phyloP scores from a whole-genome alignment of 2,888 invertebrate species.

The Trichopria drosophilae region DNA sequence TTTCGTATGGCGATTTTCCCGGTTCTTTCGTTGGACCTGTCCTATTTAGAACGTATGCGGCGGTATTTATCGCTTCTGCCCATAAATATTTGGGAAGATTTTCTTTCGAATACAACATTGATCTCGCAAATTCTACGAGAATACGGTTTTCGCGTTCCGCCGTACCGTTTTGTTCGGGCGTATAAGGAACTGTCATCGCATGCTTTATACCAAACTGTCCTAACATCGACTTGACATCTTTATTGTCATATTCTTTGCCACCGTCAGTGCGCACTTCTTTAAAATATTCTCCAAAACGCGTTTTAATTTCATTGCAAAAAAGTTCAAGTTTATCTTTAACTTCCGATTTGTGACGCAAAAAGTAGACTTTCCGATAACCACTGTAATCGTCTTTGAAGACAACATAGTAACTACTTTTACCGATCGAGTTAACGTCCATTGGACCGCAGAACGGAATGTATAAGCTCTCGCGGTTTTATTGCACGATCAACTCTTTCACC shows the following conservation, averaged over 20 bases:
- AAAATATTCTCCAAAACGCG: background rate
- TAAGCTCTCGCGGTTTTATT: too few species aligned
- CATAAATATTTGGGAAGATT: constrained; percentile 30
- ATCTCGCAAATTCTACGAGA: constrained; percentile 19
- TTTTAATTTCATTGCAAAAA: background rate
- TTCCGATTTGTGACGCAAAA: background rate
- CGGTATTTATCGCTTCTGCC: constrained; percentile 35
- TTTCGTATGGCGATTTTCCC: background rate
- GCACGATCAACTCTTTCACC: constrained; percentile 2
- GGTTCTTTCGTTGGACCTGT: background rate
- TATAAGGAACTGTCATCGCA: constrained; percentile 20
- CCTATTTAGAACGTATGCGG: constrained; percentile 34
- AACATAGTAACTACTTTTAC: constrained; percentile 1
- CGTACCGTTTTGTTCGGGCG: constrained; percentile 27
- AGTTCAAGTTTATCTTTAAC: background rate
- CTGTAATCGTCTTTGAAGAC: constrained; percentile 15
- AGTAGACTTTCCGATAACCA: too few species aligned
- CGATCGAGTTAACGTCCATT: background rate
- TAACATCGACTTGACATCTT: constrained; percentile 16
- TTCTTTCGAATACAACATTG: constrained; percentile 31
- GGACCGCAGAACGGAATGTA: constrained; percentile 1
- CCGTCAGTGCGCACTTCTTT: constrained; percentile 22
- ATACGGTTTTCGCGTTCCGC: constrained; percentile 27
- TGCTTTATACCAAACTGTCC: constrained; percentile 29
- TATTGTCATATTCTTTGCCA: constrained; percentile 33